phyloP scores from a whole-genome alignment of 2,113 vertebrate species.

The Pholis gunnellus region DNA sequence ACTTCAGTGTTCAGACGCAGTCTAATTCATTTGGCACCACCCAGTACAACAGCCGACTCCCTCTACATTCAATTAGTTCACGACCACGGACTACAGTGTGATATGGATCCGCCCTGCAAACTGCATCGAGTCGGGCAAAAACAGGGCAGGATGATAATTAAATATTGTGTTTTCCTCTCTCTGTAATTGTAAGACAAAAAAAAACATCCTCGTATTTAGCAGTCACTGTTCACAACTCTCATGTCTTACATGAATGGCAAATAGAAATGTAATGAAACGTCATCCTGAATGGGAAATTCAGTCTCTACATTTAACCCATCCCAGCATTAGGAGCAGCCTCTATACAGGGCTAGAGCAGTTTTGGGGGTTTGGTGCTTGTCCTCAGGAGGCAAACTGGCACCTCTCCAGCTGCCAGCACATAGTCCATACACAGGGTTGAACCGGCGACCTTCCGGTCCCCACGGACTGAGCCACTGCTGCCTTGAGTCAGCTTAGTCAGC shows the following conservation, averaged over 20 bases:
- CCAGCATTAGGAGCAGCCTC: not conserved
- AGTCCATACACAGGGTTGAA: not conserved
- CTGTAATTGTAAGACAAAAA: not conserved
- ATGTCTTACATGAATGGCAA: slow-evolving; percentile 1
- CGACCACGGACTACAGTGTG: not conserved
- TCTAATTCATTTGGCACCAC: slow-evolving; percentile 45
- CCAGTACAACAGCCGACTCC: slow-evolving; percentile 30
- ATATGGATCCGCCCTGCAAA: slow-evolving; percentile 6
- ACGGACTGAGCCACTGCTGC: not conserved
- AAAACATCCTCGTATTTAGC: not conserved
- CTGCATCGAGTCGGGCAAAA: not conserved
- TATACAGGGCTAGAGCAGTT: not conserved
- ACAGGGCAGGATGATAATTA: slow-evolving; percentile 10
- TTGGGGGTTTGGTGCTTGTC: too few relatives aligned
- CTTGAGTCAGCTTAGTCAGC: not conserved
- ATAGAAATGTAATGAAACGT: slow-evolving; percentile 6
- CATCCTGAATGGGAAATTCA: not conserved
- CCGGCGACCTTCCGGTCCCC: not conserved
- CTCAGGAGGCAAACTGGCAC: not conserved
- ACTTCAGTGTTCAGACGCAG: slow-evolving; percentile 57
- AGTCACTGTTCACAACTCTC: not conserved
- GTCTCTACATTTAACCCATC: too few relatives aligned
- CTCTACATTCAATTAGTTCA: slow-evolving; percentile 29
- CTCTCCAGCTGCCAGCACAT: not conserved
- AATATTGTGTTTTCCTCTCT: not conserved